Conservation (phyloP, 2,888 invertebrate species). For the Eugnorisma glareosa region DNA sequence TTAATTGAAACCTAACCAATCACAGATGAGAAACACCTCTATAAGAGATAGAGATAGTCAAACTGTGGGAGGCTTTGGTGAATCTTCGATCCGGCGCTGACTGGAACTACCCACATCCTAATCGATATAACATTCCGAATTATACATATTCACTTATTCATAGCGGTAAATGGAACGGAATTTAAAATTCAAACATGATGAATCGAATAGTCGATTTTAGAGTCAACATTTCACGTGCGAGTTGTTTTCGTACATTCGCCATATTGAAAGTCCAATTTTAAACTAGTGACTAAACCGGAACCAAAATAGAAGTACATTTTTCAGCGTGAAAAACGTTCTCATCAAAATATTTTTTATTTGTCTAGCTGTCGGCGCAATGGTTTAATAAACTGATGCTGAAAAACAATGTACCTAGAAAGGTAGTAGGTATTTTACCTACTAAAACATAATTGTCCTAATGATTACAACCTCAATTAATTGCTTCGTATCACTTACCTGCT, state of each 20-base stretch:
- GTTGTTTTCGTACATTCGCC: slow-evolving; percentile 38
- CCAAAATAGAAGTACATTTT: slow-evolving; percentile 43
- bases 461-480: neutral
- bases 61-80: neutral
- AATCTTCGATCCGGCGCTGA: neutral
- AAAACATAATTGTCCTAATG: neutral
- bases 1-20: neutral
- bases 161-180: slow-evolving; percentile 35
- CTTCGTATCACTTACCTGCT: slow-evolving; percentile 10
- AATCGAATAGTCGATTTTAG: slow-evolving; percentile 41
- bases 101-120: neutral
- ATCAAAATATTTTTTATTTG: slow-evolving; percentile 7
- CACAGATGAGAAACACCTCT: neutral
- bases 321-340: slow-evolving; percentile 19
- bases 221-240: slow-evolving; percentile 40
- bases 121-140: neutral
- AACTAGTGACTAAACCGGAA: slow-evolving; percentile 39
- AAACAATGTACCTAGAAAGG: neutral
- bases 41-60: neutral
- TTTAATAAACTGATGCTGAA: slow-evolving; percentile 5
- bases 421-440: neutral
- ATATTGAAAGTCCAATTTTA: slow-evolving; percentile 46
- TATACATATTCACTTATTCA: slow-evolving; percentile 27
- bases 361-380: neutral
- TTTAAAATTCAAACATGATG: slow-evolving; percentile 51